phyloP scores from a whole-genome alignment of 2,113 vertebrate genomes.

The Onychostoma macrolepis region DNA sequence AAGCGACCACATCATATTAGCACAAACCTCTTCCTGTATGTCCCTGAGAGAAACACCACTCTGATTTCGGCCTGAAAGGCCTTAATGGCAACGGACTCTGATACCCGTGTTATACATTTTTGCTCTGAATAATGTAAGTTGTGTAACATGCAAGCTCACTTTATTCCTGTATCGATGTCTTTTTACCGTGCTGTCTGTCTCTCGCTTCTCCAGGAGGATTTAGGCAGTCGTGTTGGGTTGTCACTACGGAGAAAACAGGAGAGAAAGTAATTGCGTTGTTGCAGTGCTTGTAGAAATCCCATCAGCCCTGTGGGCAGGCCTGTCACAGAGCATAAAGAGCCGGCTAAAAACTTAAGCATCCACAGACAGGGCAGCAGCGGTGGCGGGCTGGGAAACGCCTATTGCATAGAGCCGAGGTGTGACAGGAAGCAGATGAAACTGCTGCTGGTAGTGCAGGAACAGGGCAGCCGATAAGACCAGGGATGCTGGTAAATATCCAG shows the following conservation, averaged over 20 bases:
- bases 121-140: background rate
- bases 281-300: conserved; percentile 64
- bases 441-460: conserved; percentile 24
- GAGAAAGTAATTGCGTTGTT: conserved; percentile 71
- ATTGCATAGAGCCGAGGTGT: conserved; percentile 41
- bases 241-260: conserved; percentile 26
- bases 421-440: conserved; percentile 63
- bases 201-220: background rate
- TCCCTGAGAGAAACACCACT: background rate
- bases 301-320: conserved; percentile 66
- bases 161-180: conserved; percentile 4
- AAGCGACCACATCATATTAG: background rate
- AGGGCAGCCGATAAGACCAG: conserved; percentile 68
- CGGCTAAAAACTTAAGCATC: conserved; percentile 64
- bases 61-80: background rate
- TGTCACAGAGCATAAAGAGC: conserved; percentile 69
- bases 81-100: background rate
- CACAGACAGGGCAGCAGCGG: conserved; percentile 54
- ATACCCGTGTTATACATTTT: background rate
- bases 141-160: background rate
- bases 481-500: conserved; percentile 73
- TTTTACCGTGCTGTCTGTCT: conserved; percentile 18
- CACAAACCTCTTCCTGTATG: background rate
- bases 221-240: conserved; percentile 22
- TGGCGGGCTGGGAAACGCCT: conserved; percentile 2